Base-by-base conservation (phyloP, 2,888 invertebrate genomes). In the Periphyllus acericola region DNA sequence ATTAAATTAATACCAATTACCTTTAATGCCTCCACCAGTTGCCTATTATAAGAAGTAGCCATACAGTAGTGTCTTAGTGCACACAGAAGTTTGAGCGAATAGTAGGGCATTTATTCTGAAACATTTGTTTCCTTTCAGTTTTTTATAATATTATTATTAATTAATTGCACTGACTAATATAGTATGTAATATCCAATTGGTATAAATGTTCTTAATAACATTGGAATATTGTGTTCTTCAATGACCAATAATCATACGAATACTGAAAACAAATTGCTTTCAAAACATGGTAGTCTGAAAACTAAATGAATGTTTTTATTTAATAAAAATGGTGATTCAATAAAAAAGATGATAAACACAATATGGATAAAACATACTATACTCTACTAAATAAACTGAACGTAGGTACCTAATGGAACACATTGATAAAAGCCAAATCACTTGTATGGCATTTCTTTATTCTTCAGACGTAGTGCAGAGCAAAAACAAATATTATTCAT, bases 321-420 rank as follows among this genome's bases (percentile, higher is more conserved):
- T 40, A 75, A 83, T 66, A 66, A 14, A 83, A 83, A 60, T 74
- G 36, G 29, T 52, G 71, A 71, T 84, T 81, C 29, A 66, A 74
- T 60, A 60, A 74, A n/a, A 60, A 36, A 60, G 55, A 83, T 32
- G 66, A 74, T 74, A 74, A 85, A 78, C 84, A 68, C 78, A 85
- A 85, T 78, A 68, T 78, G 84, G 84, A 85, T 85, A 85, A 78
- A 76, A 85, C 76, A 85, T 85, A 84, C 75, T 76, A 84, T 75
- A 85, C 68, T 85, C 84, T 78, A 85, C 46, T 68, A 84, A 84
- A 84, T 66, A 84, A 84, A 84, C 75, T 78, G 68, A 78, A 78
- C n/a, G 46, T 68, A 78, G 68, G 68, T 85, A 85, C 84, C 84
- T 85, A 85, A 85, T 85, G 76, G 78, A 85, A 85, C 68, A 78